phyloP scores from a whole-genome alignment of 64 coral and sea anemone species.

The Catalaphyllia jardinei region DNA sequence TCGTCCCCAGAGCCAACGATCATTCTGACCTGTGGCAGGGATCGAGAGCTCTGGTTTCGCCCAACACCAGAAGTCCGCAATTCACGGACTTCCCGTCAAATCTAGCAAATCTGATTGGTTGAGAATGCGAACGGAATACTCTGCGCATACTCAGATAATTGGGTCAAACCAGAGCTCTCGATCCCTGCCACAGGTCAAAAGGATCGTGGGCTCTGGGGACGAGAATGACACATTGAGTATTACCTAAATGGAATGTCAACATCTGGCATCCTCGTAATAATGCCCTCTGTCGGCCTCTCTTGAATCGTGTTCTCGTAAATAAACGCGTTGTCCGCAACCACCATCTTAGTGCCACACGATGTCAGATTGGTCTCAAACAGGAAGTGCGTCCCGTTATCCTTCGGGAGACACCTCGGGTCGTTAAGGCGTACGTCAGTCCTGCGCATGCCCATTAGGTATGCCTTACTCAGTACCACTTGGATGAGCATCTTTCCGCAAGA shows the following conservation, averaged over 20 bases:
- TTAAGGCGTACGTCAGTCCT: slow-evolving; percentile 66
- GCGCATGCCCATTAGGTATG: slow-evolving; percentile 21
- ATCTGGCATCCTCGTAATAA: slow-evolving; percentile 72
- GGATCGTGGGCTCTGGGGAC: too few relatives aligned
- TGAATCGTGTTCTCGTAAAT: slow-evolving; percentile 79
- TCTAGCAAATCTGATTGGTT: too few relatives aligned
- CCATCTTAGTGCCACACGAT: slow-evolving; percentile 75
- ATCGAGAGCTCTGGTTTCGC: too few relatives aligned
- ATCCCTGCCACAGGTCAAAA: too few relatives aligned
- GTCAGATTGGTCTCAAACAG: slow-evolving; percentile 53
- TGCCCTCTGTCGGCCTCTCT: slow-evolving; percentile 55
- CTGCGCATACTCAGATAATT: too few relatives aligned
- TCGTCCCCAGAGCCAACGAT: too few relatives aligned
- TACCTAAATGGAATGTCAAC: slow-evolving; percentile 76
- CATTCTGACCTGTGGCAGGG: too few relatives aligned
- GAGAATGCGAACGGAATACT: too few relatives aligned
- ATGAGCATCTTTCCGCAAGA: slow-evolving; percentile 73
- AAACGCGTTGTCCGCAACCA: slow-evolving; percentile 59
- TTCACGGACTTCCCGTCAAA: too few relatives aligned
- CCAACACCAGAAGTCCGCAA: too few relatives aligned
- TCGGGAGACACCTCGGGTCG: slow-evolving; percentile 62
- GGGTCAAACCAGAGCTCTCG: too few relatives aligned
- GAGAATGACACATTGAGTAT: too few relatives aligned
- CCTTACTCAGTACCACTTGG: slow-evolving; percentile 38
- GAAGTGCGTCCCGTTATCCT: slow-evolving; percentile 60